phyloP scores from a whole-genome alignment of 2,113 vertebrate genomes.

The Diphyllodes magnificus region DNA sequence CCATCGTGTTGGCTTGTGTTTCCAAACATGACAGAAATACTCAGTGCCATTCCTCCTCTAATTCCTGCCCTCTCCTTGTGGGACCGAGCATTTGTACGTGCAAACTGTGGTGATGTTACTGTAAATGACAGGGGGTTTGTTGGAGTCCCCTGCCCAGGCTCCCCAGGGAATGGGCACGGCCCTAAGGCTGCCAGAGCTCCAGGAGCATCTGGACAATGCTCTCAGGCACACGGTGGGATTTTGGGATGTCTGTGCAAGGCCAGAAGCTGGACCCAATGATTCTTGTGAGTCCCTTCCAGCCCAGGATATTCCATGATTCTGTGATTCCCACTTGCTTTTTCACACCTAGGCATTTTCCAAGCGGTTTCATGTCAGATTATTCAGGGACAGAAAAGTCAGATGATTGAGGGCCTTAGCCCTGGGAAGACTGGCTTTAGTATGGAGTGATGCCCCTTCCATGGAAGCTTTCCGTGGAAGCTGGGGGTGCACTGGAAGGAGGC shows the following conservation, averaged over 20 bases:
- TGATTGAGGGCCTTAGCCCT: neutral
- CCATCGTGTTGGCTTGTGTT: rapidly evolving
- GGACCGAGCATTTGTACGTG: neutral
- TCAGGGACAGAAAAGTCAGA: neutral
- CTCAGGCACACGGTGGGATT: neutral
- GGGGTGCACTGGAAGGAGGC: neutral
- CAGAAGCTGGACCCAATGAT: neutral
- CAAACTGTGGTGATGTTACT: neutral
- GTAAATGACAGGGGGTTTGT: neutral
- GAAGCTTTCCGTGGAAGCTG: neutral
- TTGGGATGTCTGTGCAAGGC: neutral
- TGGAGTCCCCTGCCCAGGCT: neutral
- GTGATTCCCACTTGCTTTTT: neutral
- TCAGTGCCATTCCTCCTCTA: neutral
- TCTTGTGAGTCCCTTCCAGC: neutral
- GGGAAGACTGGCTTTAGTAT: neutral
- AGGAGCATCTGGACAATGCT: rapidly evolving
- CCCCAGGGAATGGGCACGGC: neutral
- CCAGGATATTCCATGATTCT: neutral
- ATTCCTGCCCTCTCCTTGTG: neutral
- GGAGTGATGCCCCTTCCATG: neutral
- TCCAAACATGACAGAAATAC: neutral
- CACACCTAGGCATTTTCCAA: neutral
- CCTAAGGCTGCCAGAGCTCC: neutral
- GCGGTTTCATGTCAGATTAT: neutral